A percentile compares a stretch with the other conserved stretches of the same genome.
Conservation (phyloP, 2,113 vertebrate genomes). For the Perca flavescens region DNA sequence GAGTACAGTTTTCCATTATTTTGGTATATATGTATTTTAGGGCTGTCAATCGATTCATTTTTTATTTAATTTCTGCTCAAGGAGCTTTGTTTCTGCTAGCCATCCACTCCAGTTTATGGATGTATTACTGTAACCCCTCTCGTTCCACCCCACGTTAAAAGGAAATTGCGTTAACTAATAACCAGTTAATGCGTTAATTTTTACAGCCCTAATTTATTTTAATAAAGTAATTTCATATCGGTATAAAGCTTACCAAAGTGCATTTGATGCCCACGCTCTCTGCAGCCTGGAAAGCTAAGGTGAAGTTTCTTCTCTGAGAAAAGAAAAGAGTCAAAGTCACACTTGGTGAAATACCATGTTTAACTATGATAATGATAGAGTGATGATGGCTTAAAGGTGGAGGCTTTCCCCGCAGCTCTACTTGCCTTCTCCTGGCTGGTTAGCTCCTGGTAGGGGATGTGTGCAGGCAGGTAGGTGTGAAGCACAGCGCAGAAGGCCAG, state of each 20-base stretch:
- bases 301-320: constrained; percentile 94
- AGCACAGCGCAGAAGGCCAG: constrained; percentile 96
- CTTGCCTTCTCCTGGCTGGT: constrained; percentile 94
- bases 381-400: not conserved
- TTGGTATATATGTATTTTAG: not conserved
- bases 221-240: not conserved
- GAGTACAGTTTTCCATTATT: not conserved
- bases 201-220: too few relatives aligned
- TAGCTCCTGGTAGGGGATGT: constrained; percentile 96
- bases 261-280: constrained; percentile 98
- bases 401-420: not conserved
- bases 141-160: too few relatives aligned
- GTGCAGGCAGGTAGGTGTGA: constrained; percentile 96
- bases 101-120: too few relatives aligned
- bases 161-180: too few relatives aligned
- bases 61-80: too few relatives aligned
- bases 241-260: constrained; percentile 90
- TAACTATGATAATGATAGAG: not conserved
- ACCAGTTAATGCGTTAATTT: too few relatives aligned
- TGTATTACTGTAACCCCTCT: too few relatives aligned
- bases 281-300: constrained; percentile 96
- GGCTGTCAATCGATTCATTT: too few relatives aligned
- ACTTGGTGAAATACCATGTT: too few relatives aligned
- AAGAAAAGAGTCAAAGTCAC: constrained; percentile 28
- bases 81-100: too few relatives aligned